Conservation (phyloP, 2,888 invertebrate genomes). For the Entomobrya proxima region DNA sequence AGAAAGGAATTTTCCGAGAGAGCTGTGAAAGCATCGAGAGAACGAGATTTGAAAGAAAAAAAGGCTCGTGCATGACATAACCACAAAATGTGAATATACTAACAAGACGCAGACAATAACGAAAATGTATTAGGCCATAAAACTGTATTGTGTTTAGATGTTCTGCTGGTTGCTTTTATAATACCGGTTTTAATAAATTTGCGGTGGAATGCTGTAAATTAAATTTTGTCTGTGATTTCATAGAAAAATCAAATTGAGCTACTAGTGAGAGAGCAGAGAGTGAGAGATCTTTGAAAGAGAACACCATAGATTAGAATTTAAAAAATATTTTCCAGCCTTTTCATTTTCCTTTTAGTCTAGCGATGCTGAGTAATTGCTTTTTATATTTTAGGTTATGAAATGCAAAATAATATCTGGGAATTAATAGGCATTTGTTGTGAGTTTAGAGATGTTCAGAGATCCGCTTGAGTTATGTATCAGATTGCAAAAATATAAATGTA, state of each 20-base stretch:
- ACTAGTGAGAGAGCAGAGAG: background rate
- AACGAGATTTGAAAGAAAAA: background rate
- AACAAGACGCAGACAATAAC: no score
- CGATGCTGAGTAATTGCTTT: slow-evolving; percentile 17
- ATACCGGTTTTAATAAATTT: no score
- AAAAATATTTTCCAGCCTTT: background rate
- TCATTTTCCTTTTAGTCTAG: background rate
- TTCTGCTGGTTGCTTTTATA: no score
- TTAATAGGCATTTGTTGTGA: no score
- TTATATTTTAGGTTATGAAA: background rate
- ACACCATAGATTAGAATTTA: background rate
- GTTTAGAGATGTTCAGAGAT: no score
- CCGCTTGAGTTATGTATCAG: background rate
- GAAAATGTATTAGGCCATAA: no score
- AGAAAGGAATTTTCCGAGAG: slow-evolving; percentile 8
- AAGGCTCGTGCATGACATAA: no score
- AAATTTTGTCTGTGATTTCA: slow-evolving; percentile 36
- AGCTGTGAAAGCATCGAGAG: background rate
- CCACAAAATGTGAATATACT: no score
- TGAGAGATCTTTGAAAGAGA: background rate
- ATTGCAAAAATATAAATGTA: background rate
- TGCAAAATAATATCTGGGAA: background rate
- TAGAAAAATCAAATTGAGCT: background rate
- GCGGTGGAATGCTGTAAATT: slow-evolving; percentile 56
- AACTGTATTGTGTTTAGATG: no score